These are phyloP conservation scores for Zoanthus gigantus DNA, from an alignment of 92 coral and sea anemone genomes.

Conservation along the genomic window DNA sequence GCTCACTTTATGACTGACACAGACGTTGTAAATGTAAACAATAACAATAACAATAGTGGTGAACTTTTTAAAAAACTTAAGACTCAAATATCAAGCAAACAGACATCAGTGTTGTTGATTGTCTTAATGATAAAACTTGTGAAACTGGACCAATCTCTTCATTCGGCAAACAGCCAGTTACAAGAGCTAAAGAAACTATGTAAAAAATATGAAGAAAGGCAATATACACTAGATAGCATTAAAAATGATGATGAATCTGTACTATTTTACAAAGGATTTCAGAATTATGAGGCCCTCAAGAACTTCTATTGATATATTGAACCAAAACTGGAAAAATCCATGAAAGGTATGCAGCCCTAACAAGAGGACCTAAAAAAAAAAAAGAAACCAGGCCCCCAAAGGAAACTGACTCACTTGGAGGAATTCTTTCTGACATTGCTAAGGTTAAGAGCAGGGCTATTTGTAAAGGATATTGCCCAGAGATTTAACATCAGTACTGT, in stretches of 20 bases:
- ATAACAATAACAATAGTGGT: neutral
- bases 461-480: conserved; percentile 59
- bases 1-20: conserved; percentile 17
- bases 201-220: neutral
- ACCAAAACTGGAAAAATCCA: conserved; percentile 45
- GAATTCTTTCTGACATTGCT: conserved; percentile 60
- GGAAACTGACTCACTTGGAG: conserved; percentile 33
- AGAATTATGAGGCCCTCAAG: conserved; percentile 50
- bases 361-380: neutral
- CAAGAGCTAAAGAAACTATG: neutral
- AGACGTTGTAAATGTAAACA: neutral
- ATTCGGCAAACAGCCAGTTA: neutral
- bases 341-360: conserved; percentile 18
- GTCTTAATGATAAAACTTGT: neutral
- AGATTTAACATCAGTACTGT: conserved; percentile 59
- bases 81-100: neutral
- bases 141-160: conserved; percentile 4
- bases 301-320: conserved; percentile 51
- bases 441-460: conserved; percentile 57
- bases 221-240: conserved; percentile 53
- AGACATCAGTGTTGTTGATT: neutral
- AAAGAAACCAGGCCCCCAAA: neutral
- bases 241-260: conserved; percentile 61
- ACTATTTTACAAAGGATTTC: conserved; percentile 68
- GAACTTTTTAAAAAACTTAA: neutral